Evolutionary conservation across 2,797 vertebrate species (phyloP), one percentile per base, ranked within the genome.

Genomic region (Chelon labrosus): DNA sequence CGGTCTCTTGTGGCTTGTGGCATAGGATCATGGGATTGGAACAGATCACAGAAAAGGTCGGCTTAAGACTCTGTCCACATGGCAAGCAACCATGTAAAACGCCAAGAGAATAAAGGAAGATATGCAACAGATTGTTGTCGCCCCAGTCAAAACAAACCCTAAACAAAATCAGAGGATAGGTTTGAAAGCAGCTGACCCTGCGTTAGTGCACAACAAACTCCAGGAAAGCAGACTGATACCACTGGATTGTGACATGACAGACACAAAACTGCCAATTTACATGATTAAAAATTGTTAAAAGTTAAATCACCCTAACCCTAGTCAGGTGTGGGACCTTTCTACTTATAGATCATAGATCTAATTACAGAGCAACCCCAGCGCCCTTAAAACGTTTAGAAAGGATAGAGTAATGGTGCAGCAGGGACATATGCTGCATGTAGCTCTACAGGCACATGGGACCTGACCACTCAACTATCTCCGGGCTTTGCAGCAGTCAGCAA

Each of bases 401-500:
- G 44, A 68, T 22, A 46, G 67, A 68, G 35, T 60, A 66, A 60
- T 85, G 77, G 79, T 77, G 88, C 82, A 77, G 73, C 42, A 20
- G 61, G 71, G 76, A 63, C 69, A 75, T 68, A 65, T 78, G 80
- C 81, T 83, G 76, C 20, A 55, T 78, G 83, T 74, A 79, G 82
- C 76, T 80, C 61, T 31, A 42, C 35, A 42, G 78, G 57, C 89
- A 80, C 86, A 79, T 66, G 87, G 85, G 90, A 90, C 75, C 84
- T 91, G 87, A 91, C 85, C 81, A 80, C 75, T 92, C 83, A 83
- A 85, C 80, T 88, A 77, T 86, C 80, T 77, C 25, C 14, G 57
- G 71, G 70, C 87, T 92, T 84, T 91, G 85, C 87, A 84, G 70
- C 49, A 70, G 82, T 90, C 89, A 91, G 90, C 89, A 88, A 77